phyloP scores from a whole-genome alignment of 2,888 invertebrate genomes.

The Stenodera caucasica region DNA sequence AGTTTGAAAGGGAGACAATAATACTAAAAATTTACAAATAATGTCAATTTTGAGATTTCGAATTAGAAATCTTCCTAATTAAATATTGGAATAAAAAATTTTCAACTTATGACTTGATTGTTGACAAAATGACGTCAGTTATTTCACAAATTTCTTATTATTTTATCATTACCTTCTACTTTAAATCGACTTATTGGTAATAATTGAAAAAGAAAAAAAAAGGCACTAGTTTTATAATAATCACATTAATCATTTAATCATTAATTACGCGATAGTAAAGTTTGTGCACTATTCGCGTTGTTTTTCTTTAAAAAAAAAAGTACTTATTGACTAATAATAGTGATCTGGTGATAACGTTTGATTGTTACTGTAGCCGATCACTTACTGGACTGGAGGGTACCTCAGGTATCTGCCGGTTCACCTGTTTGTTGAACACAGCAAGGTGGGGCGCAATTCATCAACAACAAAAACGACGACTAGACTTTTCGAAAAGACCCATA shows the following conservation, averaged over 20 bases:
- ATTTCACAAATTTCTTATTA: too few relatives aligned
- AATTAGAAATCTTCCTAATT: neutral
- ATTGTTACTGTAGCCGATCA: slow-evolving; percentile 35
- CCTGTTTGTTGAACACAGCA: slow-evolving; percentile 45
- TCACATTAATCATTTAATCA: too few relatives aligned
- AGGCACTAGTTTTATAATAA: too few relatives aligned
- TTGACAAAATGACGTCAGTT: too few relatives aligned
- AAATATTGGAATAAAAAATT: neutral
- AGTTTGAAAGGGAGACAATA: neutral
- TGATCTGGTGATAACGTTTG: slow-evolving; percentile 15
- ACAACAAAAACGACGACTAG: neutral
- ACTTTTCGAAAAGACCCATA: neutral
- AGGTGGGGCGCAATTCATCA: slow-evolving; percentile 41
- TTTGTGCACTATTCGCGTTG: too few relatives aligned
- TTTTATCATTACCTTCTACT: too few relatives aligned
- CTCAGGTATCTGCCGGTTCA: slow-evolving; percentile 50
- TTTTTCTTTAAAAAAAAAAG: too few relatives aligned
- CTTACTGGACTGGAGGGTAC: slow-evolving; percentile 37
- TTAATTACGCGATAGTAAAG: too few relatives aligned
- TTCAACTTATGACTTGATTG: neutral
- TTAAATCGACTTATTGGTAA: too few relatives aligned
- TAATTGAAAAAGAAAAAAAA: too few relatives aligned
- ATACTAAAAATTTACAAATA: neutral
- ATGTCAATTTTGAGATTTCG: neutral
- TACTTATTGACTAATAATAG: neutral